phyloP scores from a whole-genome alignment of 2,797 vertebrate genomes.

The Morelia viridis region DNA sequence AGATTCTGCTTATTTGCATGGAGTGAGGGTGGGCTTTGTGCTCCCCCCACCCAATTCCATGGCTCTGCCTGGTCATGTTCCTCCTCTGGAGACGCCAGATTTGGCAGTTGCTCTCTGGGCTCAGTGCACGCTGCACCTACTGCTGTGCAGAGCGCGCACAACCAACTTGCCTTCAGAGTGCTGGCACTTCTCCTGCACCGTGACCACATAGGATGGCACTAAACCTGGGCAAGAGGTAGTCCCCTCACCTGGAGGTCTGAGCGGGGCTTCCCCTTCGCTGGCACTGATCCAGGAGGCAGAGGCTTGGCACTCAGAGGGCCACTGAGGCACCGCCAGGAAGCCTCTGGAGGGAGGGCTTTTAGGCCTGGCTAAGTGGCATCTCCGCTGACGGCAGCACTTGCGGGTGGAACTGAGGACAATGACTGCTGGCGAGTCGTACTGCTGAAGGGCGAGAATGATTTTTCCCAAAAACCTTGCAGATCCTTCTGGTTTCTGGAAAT shows the following conservation, averaged over 20 bases:
- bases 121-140: not conserved
- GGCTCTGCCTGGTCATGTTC: not conserved
- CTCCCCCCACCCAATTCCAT: not conserved
- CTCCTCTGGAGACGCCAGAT: not conserved
- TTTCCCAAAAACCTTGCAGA: not conserved
- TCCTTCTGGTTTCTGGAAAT: not conserved
- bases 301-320: too few relatives aligned
- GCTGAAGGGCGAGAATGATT: not conserved
- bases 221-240: not conserved
- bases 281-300: too few relatives aligned
- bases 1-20: not conserved
- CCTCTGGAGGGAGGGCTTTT: not conserved
- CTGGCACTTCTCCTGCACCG: not conserved
- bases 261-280: not conserved
- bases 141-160: not conserved
- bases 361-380: not conserved
- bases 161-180: not conserved
- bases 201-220: not conserved
- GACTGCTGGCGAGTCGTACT: not conserved
- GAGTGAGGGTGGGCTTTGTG: not conserved
- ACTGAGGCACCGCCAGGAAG: not conserved
- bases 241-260: not conserved
- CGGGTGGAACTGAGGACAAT: not conserved
- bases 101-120: not conserved
- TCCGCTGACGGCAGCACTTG: not conserved